These are phyloP conservation scores for Lacanobia oleracea DNA, from an alignment of 2,888 invertebrate species.

Conservation along the genomic window DNA sequence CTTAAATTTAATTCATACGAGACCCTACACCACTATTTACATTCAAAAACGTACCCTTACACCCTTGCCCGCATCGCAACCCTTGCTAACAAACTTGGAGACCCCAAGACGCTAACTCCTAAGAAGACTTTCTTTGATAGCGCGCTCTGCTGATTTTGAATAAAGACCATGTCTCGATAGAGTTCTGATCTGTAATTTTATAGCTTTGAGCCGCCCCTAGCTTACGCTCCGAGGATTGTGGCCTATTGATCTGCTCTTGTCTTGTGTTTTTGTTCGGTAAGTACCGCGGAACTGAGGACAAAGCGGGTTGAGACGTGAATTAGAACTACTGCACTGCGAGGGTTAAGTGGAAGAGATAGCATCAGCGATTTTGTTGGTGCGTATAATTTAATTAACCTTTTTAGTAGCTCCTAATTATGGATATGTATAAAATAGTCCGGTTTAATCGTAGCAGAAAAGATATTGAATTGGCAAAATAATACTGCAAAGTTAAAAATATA, in stretches of 20 bases:
- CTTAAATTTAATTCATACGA: slow-evolving; percentile 90
- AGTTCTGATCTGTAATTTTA: slow-evolving; percentile 91
- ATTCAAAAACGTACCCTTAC: slow-evolving; percentile 87
- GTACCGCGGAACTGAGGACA: slow-evolving; percentile 69
- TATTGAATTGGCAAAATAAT: too few relatives aligned
- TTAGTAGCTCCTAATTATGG: not conserved
- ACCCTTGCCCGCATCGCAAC: slow-evolving; percentile 87
- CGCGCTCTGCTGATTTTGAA: slow-evolving; percentile 87
- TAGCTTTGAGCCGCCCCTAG: slow-evolving; percentile 88
- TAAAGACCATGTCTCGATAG: slow-evolving; percentile 89
- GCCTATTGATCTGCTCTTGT: slow-evolving; percentile 83
- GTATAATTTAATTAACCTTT: slow-evolving; percentile 6
- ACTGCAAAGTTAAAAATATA: too few relatives aligned
- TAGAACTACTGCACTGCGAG: slow-evolving; percentile 59
- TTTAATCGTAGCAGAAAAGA: too few relatives aligned
- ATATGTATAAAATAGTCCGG: too few relatives aligned
- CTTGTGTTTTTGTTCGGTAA: slow-evolving; percentile 80
- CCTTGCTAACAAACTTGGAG: slow-evolving; percentile 88
- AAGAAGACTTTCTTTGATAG: slow-evolving; percentile 90
- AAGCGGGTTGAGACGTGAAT: slow-evolving; percentile 61
- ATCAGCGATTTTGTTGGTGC: slow-evolving; percentile 35
- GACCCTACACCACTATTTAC: slow-evolving; percentile 88
- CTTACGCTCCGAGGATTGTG: slow-evolving; percentile 81
- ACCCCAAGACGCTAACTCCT: slow-evolving; percentile 89
- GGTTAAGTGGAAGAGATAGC: slow-evolving; percentile 46